phyloP scores from a whole-genome alignment of 2,797 vertebrate species.

The Lycodopsis pacificus region DNA sequence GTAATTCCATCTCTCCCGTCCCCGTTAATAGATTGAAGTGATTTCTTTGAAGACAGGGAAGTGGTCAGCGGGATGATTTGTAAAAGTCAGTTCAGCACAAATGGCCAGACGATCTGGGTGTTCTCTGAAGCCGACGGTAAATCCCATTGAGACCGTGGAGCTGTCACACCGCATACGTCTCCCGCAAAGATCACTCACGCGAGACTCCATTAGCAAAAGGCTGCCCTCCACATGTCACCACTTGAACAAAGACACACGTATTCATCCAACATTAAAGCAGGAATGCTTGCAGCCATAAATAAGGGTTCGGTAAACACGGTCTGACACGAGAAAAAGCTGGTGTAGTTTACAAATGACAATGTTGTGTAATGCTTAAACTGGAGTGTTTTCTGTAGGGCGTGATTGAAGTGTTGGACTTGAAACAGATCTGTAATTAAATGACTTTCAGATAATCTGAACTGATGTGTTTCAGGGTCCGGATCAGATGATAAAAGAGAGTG shows the following conservation, averaged over 20 bases:
- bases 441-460: slow-evolving; percentile 23
- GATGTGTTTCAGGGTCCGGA: slow-evolving; percentile 18
- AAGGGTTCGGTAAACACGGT: slow-evolving; percentile 62
- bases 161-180: slow-evolving; percentile 43
- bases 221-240: slow-evolving; percentile 60
- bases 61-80: slow-evolving; percentile 63
- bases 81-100: slow-evolving; percentile 68
- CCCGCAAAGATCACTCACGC: slow-evolving; percentile 76
- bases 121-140: slow-evolving; percentile 57
- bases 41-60: slow-evolving; percentile 65
- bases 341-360: slow-evolving; percentile 43
- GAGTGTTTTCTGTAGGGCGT: not conserved
- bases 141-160: slow-evolving; percentile 50
- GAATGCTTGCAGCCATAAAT: slow-evolving; percentile 68
- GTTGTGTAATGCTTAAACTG: slow-evolving; percentile 20
- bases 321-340: slow-evolving; percentile 49
- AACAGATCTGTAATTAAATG: slow-evolving; percentile 16
- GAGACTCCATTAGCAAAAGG: slow-evolving; percentile 71
- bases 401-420: slow-evolving; percentile 3
- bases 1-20: not conserved
- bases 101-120: slow-evolving; percentile 62
- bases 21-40: slow-evolving; percentile 29
- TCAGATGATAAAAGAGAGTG: slow-evolving; percentile 36
- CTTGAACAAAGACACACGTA: slow-evolving; percentile 64
- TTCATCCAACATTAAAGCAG: slow-evolving; percentile 50